Base-by-base conservation (phyloP, 2,888 invertebrate genomes). In the Cerastis rubricosa region DNA sequence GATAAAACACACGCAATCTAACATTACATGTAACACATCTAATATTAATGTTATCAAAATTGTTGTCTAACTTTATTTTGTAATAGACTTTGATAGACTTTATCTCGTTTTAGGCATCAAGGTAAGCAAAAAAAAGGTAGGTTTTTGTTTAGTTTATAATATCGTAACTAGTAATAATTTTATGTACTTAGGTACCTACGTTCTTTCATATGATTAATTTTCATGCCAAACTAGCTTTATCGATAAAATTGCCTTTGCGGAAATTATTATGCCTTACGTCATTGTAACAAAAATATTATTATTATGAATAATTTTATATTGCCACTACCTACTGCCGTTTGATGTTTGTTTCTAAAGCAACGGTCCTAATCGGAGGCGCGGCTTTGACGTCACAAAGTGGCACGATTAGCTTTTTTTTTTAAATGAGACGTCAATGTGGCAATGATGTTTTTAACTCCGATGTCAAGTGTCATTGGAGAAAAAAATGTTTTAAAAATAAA, bases 361-460 rank as follows among this genome's bases (percentile, higher is more conserved):
- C 76, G 76, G 78, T 65, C 74, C 80, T 88, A 85, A 86, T 76
- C 74, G 91, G 89, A 91, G 94, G 93, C 91, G 93, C 91, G 93
- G 91, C 89, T 64, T 85, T 81, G 67, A 90, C 93, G 93, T 93
- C 93, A 93, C 84, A 81, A 74, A 5, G 71, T 72, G 66, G 74
- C 81, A 72, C 85, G 75, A 74, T 84, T 76, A 73, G 19, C 74
- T 78, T 82, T 84, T 71, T 73, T 83, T 83, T 85, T 74, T 22
- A 35, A 71, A 7, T 19, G 29, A 51, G 68, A 45, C 73, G 54
- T 57, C 57, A 25, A 40, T 49, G 43, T 71, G 45, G 22, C 65
- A 12, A 43, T 67, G 11, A 51, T 71, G 29, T 51, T 85, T 73
- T 80, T 59, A 68, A 78, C 40, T 29, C 5, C 40, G 40, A 76